Percentiles rank a stretch among this genome's conserved stretches.
phyloP scores from a whole-genome alignment of 2,113 vertebrate species.

The Colaptes auratus region DNA sequence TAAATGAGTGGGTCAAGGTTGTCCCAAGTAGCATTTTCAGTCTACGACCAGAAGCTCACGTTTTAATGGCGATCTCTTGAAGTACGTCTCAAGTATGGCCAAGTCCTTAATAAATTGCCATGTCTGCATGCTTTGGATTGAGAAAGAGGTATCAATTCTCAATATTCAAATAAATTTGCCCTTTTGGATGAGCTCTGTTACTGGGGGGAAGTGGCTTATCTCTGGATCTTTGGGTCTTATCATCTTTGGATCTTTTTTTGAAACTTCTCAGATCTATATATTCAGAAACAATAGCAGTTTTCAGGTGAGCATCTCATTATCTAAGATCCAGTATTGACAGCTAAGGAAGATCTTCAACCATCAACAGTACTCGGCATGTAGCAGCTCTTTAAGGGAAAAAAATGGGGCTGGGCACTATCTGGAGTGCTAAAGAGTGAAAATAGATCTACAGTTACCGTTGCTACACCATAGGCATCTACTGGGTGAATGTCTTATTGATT shows the following conservation, averaged over 20 bases:
- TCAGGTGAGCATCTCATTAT: too few relatives aligned
- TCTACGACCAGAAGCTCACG: neutral
- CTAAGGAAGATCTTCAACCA: neutral
- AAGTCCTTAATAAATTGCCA: neutral
- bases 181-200: neutral
- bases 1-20: neutral
- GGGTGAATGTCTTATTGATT: neutral
- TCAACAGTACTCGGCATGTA: fast-evolving
- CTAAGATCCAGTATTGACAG: neutral
- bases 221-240: fast-evolving
- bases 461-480: too few relatives aligned
- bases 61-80: neutral
- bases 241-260: too few relatives aligned
- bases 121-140: neutral
- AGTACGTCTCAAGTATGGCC: neutral
- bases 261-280: neutral
- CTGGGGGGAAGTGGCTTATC: neutral
- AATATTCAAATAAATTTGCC: neutral
- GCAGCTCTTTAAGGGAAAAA: neutral
- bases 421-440: too few relatives aligned
- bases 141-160: neutral
- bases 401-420: too few relatives aligned
- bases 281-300: neutral
- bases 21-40: neutral
- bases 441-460: neutral